phyloP scores from a whole-genome alignment of 2,113 vertebrate species.

The Columbina picui region DNA sequence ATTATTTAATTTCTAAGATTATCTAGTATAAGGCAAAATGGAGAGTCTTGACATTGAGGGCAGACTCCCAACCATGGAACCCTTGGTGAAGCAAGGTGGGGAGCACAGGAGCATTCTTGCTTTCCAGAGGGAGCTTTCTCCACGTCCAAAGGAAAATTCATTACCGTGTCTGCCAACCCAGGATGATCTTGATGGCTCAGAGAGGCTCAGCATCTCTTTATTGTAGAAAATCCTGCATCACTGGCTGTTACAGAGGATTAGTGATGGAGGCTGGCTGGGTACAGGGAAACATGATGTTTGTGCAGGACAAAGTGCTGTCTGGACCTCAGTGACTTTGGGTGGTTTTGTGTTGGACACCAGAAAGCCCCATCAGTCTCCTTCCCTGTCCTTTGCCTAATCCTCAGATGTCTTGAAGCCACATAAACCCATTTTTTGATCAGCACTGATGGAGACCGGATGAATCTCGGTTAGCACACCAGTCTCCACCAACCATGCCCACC shows the following conservation, averaged over 20 bases:
- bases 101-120: accelerated
- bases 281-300: accelerated
- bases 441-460: background rate
- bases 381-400: too few species aligned
- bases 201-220: background rate
- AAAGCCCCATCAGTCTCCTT: background rate
- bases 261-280: background rate
- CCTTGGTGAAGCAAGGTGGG: background rate
- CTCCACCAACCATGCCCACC: accelerated
- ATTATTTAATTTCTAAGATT: background rate
- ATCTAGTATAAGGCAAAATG: background rate
- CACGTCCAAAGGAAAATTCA: accelerated
- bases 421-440: background rate
- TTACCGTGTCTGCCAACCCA: background rate
- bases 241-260: background rate
- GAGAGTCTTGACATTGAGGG: background rate
- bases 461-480: accelerated
- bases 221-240: background rate
- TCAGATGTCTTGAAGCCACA: background rate
- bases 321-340: background rate
- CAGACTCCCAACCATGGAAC: background rate
- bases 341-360: background rate
- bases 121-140: background rate
- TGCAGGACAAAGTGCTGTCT: background rate
- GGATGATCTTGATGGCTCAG: background rate